These are phyloP conservation scores for Amiota mariae DNA, from an alignment of 2,888 invertebrate genomes.

Conservation along the genomic window DNA sequence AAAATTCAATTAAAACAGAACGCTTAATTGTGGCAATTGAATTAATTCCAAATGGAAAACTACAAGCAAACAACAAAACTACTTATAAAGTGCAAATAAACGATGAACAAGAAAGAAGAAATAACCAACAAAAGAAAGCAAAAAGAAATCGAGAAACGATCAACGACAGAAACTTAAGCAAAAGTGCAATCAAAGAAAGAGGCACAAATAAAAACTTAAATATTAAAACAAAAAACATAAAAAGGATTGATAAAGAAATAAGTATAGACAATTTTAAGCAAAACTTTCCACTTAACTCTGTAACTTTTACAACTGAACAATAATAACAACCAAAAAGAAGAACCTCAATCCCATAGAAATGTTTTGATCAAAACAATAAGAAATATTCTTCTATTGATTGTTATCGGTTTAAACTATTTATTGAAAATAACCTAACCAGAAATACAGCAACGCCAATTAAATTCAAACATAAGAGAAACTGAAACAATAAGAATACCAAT, in stretches of 20 bases:
- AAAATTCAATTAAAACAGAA: slow-evolving; percentile 34
- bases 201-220: background rate
- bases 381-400: too few relatives aligned
- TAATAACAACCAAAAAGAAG: background rate
- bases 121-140: background rate
- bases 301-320: too few relatives aligned
- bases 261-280: background rate
- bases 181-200: background rate
- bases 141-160: slow-evolving; percentile 11
- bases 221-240: background rate
- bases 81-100: background rate
- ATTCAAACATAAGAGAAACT: too few relatives aligned
- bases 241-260: background rate
- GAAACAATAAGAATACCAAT: too few relatives aligned
- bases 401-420: too few relatives aligned
- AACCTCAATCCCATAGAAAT: background rate
- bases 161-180: slow-evolving; percentile 5
- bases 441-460: too few relatives aligned
- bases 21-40: slow-evolving; percentile 33
- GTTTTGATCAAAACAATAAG: background rate
- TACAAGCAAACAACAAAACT: slow-evolving; percentile 8
- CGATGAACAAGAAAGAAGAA: background rate
- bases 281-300: too few relatives aligned
- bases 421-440: too few relatives aligned
- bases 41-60: slow-evolving; percentile 42